These are phyloP conservation scores for Halictus ligatus DNA, from an alignment of 2,888 invertebrate species.

Conservation along the genomic window DNA sequence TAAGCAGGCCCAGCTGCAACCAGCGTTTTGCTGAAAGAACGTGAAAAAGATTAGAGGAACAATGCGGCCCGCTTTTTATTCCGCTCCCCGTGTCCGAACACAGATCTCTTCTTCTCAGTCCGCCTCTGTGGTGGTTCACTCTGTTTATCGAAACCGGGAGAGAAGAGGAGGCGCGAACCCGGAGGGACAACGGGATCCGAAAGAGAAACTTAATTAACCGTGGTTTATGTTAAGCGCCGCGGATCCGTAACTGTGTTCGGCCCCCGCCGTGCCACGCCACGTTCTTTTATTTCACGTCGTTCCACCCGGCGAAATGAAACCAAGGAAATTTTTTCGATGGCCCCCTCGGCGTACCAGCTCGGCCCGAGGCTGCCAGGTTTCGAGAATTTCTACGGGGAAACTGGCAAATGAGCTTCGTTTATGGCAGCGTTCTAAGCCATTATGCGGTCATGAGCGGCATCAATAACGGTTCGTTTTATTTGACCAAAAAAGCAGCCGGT, in stretches of 20 bases:
- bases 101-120: background rate
- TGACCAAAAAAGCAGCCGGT: background rate
- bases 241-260: constrained; percentile 3
- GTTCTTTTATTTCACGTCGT: constrained; percentile 10
- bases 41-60: constrained; percentile 55
- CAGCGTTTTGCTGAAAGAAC: constrained; percentile 37
- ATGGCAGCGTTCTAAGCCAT: constrained; percentile 2
- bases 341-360: background rate
- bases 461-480: constrained; percentile 14
- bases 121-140: background rate
- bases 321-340: constrained; percentile 13
- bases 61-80: constrained; percentile 35
- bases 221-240: constrained; percentile 20
- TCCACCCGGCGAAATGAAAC: constrained; percentile 11
- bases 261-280: background rate
- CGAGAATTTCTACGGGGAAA: constrained; percentile 6
- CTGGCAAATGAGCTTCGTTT: constrained; percentile 15
- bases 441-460: constrained; percentile 14
- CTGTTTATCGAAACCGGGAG: background rate
- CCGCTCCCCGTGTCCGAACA: constrained; percentile 16
- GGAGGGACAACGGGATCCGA: constrained; percentile 6
- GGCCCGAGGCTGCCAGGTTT: constrained; percentile 7
- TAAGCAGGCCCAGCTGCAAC: constrained; percentile 47
- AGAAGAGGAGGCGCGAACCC: background rate
- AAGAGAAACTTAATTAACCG: constrained; percentile 20